Conservation (phyloP, 2,113 vertebrate genomes). For the Rhinopomastus cyanomelas region DNA sequence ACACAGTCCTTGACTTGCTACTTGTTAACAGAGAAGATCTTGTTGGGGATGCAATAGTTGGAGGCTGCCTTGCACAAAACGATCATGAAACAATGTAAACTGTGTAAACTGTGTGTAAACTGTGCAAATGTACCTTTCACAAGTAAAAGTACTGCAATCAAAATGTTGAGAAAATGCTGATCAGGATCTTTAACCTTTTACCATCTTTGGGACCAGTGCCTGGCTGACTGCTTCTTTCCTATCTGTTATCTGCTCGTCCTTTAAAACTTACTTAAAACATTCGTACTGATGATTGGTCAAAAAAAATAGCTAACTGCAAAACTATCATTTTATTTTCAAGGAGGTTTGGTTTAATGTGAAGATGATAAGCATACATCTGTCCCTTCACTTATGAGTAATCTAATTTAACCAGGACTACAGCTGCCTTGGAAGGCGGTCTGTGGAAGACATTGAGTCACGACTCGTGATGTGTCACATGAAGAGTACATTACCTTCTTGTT, state of each 20-base stretch:
- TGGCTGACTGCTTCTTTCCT: too few species aligned
- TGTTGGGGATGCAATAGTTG: too few species aligned
- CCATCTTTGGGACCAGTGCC: too few species aligned
- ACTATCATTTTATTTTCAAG: slow-evolving; percentile 15
- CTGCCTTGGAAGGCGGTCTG: neutral
- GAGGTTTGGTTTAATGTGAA: slow-evolving; percentile 31
- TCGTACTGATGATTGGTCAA: neutral
- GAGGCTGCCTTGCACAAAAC: too few species aligned
- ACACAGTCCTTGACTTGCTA: too few species aligned
- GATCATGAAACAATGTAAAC: too few species aligned
- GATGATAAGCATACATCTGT: slow-evolving; percentile 43
- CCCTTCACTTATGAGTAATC: slow-evolving; percentile 30
- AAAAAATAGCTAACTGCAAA: slow-evolving; percentile 24
- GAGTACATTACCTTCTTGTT: neutral
- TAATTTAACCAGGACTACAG: neutral
- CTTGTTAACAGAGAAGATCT: too few species aligned
- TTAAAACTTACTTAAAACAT: neutral
- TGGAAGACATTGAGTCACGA: slow-evolving; percentile 6
- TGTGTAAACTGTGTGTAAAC: too few species aligned
- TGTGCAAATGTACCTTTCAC: too few species aligned
- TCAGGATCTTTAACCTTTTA: too few species aligned
- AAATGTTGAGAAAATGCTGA: neutral
- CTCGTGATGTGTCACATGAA: neutral
- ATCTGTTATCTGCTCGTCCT: neutral
- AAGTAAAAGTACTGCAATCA: too few species aligned